Evolutionary conservation across 2,888 invertebrate genomes (phyloP).

Genomic region (Rhogogaster chlorosoma): DNA sequence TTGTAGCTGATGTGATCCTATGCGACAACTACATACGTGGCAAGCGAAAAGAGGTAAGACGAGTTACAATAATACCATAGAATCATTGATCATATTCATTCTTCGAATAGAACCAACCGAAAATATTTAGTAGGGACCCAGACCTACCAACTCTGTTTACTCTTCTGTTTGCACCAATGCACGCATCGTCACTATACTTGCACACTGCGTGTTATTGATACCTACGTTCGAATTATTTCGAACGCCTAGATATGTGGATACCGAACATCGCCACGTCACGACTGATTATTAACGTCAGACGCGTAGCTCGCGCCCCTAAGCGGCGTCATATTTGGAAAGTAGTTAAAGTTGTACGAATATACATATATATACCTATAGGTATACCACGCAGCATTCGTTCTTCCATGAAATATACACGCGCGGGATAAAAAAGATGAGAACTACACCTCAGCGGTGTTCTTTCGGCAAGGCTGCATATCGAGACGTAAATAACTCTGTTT

Average conservation of each 20-base stretch:
- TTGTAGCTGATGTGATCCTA: neutral
- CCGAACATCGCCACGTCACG: neutral
- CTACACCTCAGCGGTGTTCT: neutral
- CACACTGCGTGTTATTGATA: neutral
- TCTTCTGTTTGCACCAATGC: neutral
- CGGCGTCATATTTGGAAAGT: neutral
- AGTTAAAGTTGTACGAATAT: neutral
- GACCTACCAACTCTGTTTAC: neutral
- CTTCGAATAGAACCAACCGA: neutral
- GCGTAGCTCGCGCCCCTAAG: neutral
- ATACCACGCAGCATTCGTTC: neutral
- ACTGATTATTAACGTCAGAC: neutral
- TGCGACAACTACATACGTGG: neutral
- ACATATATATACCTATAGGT: neutral
- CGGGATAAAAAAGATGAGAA: neutral
- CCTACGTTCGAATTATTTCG: neutral
- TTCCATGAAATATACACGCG: neutral
- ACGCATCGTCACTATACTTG: neutral
- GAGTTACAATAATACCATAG: neutral
- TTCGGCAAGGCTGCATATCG: neutral
- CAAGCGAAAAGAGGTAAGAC: neutral
- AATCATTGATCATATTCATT: neutral
- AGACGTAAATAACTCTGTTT: conserved; percentile 1
- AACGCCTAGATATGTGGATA: neutral
- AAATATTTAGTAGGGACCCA: neutral